These are phyloP conservation scores for Caerostris extrusa DNA, from an alignment of 1,140 invertebrate genomes.

Conservation along the genomic window DNA sequence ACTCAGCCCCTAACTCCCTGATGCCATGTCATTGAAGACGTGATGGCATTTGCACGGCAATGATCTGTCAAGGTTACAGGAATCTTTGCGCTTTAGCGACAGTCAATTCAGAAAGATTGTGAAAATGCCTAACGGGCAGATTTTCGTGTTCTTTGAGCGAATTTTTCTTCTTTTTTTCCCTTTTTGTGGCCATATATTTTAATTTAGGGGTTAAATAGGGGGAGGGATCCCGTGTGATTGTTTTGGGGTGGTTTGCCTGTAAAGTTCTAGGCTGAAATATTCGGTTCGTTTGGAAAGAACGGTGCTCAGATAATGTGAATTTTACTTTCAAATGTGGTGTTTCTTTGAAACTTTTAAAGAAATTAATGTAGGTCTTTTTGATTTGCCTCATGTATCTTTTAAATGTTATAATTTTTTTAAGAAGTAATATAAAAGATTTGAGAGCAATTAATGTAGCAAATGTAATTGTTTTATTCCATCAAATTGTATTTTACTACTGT, in stretches of 20 bases:
- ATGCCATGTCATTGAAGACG: conserved; percentile 32
- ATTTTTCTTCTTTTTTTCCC: neutral
- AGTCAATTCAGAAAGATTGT: conserved; percentile 38
- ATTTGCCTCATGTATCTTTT: no score
- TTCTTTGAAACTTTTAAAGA: no score
- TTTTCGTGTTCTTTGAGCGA: conserved; percentile 27
- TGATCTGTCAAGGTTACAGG: conserved; percentile 8
- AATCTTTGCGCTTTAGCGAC: neutral
- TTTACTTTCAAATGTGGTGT: no score
- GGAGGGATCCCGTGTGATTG: conserved; percentile 1
- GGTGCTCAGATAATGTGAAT: neutral
- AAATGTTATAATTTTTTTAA: no score
- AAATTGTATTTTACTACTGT: no score
- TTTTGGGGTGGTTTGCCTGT: neutral
- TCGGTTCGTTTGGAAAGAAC: neutral
- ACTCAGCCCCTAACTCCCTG: neutral
- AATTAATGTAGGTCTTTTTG: no score
- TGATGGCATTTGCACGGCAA: neutral
- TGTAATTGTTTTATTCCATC: no score
- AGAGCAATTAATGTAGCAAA: no score
- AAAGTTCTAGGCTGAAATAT: neutral
- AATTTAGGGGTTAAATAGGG: conserved; percentile 36
- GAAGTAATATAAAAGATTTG: no score
- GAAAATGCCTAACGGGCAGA: conserved; percentile 11
- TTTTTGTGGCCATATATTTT: neutral